Evolutionary conservation across 2,113 vertebrate species (phyloP).

Genomic region (Peromyscus leucopus): DNA sequence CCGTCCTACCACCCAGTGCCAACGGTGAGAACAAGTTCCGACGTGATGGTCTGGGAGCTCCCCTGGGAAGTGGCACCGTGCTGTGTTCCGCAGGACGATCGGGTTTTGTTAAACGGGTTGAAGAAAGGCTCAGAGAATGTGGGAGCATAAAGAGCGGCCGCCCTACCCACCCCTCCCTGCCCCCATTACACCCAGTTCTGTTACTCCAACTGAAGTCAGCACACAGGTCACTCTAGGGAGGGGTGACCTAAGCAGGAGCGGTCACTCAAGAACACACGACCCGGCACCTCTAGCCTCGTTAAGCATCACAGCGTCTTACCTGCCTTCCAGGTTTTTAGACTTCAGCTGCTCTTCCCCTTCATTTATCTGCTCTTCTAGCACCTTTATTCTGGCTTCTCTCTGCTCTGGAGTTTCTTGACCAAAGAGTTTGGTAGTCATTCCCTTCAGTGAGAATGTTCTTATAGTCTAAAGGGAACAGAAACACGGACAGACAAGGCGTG

Average conservation of each 20-base stretch:
- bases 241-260: neutral
- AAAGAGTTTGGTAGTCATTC: constrained; percentile 98
- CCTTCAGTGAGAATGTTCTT: constrained; percentile 96
- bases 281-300: neutral
- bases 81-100: neutral
- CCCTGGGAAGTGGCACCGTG: neutral
- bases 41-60: neutral
- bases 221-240: neutral
- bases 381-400: constrained; percentile 93
- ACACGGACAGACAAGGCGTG: neutral
- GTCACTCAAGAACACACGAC: neutral
- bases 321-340: constrained; percentile 93
- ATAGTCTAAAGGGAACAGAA: constrained; percentile 89
- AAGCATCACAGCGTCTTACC: constrained; percentile 87
- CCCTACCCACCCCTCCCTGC: neutral
- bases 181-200: neutral
- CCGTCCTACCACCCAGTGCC: neutral
- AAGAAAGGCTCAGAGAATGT: neutral
- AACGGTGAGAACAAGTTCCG: neutral
- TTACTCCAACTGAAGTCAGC: neutral
- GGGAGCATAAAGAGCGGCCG: neutral
- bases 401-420: constrained; percentile 97
- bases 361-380: constrained; percentile 94
- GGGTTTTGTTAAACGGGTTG: neutral
- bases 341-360: constrained; percentile 94